Evolutionary conservation across 2,113 vertebrate species (phyloP).

Genomic region (Notarius lentiginosus): DNA sequence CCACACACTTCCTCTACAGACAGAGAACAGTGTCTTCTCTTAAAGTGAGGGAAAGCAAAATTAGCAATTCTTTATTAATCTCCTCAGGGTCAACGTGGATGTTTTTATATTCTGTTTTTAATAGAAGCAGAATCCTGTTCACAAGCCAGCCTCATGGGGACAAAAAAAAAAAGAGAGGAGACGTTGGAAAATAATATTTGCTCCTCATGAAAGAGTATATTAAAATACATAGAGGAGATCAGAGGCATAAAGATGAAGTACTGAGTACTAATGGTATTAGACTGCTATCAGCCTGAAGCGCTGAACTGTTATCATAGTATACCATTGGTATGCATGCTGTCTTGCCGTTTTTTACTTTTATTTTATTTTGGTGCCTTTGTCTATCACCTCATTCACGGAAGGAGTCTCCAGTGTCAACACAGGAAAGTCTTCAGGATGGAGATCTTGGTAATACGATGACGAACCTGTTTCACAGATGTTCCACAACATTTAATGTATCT

Average conservation of each 20-base stretch:
- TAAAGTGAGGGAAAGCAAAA: slow-evolving; percentile 2
- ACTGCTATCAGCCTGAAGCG: neutral
- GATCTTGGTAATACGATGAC: too few relatives aligned
- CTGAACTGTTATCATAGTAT: too few relatives aligned
- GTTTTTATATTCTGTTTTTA: neutral
- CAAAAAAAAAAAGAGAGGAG: neutral
- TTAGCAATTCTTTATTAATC: neutral
- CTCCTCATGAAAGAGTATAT: neutral
- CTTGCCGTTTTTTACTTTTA: too few relatives aligned
- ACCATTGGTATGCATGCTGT: too few relatives aligned
- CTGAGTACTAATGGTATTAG: neutral
- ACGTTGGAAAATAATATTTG: neutral
- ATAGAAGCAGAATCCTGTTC: slow-evolving; percentile 13
- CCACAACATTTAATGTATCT: too few relatives aligned
- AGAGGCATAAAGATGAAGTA: neutral
- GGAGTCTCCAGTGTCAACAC: too few relatives aligned
- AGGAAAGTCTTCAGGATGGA: too few relatives aligned
- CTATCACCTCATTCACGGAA: too few relatives aligned
- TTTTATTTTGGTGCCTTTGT: too few relatives aligned
- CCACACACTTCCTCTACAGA: slow-evolving; percentile 21
- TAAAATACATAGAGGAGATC: neutral
- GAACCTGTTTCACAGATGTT: too few relatives aligned
- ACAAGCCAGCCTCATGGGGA: neutral
- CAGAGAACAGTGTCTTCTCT: neutral
- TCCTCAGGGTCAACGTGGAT: slow-evolving; percentile 18